Base-by-base conservation (phyloP, 2,888 invertebrate genomes). In the Steromphala cineraria region DNA sequence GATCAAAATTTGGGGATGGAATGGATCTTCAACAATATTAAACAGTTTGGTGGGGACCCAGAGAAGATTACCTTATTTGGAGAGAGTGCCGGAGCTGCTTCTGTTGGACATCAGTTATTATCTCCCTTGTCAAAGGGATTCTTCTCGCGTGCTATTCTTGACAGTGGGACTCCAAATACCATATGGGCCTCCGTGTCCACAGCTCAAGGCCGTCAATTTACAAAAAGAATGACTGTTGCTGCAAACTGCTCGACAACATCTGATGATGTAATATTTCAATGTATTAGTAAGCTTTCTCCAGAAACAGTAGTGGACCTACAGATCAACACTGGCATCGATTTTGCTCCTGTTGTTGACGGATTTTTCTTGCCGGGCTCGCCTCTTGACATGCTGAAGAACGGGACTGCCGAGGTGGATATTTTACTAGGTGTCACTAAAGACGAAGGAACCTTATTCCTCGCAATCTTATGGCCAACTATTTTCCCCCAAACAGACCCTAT, bases 381-480 rank as follows among this genome's bases (percentile, higher is more conserved):
- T 0, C 95, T 96, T 92, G 96, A 97, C 80, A 95, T 97, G 95
- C 94, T 98, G 91, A 95, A 96, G 84, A 96, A 97, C 88, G 96
- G 96, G 4, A 96, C 96, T 93, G 97, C 97, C 91, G 96, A 96
- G 91, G 96, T 97, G 90, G 96, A 96, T 85, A 97, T 98, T 93
- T 96, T 98, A 82, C 95, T 98, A 90, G 98, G 98, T 83, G 97
- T 97, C 94, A 98, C 98, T 94, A 96, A 96, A 93, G 98, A 98
- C 93, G 98, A 98, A 95, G 98, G 98, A 84, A 97, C 97, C 5
- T 19, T 56, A 1, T n/a, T 56, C 24, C 56, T 56, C 19, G 21
- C 24, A 21, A 10, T 19, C 19, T 15, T 19, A 15, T 10, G 17
- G 24, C 56, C 19, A 7, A 10, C 17, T 2, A 19, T 7, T 24